phyloP scores from a whole-genome alignment of 2,113 vertebrate genomes.

The Raja brachyura region DNA sequence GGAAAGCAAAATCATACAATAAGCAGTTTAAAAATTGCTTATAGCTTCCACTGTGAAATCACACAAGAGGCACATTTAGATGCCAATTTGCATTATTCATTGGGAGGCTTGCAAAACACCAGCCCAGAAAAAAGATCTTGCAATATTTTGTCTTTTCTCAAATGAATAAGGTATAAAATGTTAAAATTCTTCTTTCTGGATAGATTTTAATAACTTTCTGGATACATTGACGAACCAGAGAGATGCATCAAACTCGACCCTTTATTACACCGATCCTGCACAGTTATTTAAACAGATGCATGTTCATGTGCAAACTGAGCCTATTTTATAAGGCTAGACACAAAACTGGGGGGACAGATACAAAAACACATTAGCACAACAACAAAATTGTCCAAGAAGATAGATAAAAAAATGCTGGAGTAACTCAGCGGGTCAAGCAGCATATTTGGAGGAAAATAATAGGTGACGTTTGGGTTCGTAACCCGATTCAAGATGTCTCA shows the following conservation, averaged over 20 bases:
- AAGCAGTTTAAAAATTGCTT: background rate
- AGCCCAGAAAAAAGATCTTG: background rate
- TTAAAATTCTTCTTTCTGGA: background rate
- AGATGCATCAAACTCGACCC: background rate
- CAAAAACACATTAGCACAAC: background rate
- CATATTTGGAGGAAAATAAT: no score
- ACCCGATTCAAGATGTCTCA: background rate
- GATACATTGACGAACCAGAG: background rate
- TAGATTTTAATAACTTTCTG: background rate
- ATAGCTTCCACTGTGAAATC: no score
- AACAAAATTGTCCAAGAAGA: background rate
- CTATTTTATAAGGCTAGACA: background rate
- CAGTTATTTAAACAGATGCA: no score
- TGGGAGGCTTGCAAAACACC: no score
- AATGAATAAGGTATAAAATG: background rate
- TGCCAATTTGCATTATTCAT: no score
- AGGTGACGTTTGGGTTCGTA: no score
- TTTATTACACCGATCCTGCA: background rate
- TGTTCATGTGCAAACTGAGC: background rate
- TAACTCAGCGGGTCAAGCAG: no score
- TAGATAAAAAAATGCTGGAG: no score
- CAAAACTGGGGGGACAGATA: background rate
- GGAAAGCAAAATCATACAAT: background rate
- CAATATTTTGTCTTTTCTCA: background rate
- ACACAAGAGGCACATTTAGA: no score